A percentile compares a stretch with the other conserved stretches of the same genome.
phyloP scores from a whole-genome alignment of 2,113 vertebrate genomes.

The Garra rufa region DNA sequence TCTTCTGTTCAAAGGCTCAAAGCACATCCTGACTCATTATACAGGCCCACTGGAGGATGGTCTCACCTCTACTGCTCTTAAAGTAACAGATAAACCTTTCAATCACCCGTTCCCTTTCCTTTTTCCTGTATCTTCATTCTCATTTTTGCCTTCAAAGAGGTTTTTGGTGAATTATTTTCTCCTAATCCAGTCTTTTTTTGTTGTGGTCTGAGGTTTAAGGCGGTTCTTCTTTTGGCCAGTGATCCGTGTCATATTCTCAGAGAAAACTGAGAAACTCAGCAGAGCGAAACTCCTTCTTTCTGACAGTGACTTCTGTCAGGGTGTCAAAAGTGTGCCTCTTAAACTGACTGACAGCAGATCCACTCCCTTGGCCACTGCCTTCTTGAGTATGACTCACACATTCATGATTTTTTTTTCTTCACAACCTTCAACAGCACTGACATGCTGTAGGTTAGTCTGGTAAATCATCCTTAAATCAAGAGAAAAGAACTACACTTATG shows the following conservation, averaged over 20 bases:
- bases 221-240: conserved; percentile 10
- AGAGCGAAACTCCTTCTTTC: conserved; percentile 11
- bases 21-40: conserved; percentile 44
- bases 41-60: conserved; percentile 16
- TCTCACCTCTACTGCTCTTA: conserved; percentile 4
- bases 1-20: neutral
- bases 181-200: neutral
- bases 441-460: conserved; percentile 54
- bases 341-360: neutral
- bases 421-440: conserved; percentile 39
- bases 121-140: neutral
- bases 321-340: conserved; percentile 22
- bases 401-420: conserved; percentile 24
- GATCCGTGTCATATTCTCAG: conserved; percentile 27
- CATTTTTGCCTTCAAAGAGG: neutral
- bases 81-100: conserved; percentile 29
- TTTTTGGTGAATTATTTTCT: neutral
- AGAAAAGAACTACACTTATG: conserved; percentile 42
- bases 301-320: conserved; percentile 22
- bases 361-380: neutral
- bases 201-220: conserved; percentile 6
- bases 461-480: conserved; percentile 61
- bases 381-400: conserved; percentile 30
- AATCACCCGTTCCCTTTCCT: neutral
- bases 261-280: conserved; percentile 34